A percentile compares a stretch with the other conserved stretches of the same genome.
Evolutionary conservation across 2,797 vertebrate species (phyloP).

Genomic region (Poecilia wingei): DNA sequence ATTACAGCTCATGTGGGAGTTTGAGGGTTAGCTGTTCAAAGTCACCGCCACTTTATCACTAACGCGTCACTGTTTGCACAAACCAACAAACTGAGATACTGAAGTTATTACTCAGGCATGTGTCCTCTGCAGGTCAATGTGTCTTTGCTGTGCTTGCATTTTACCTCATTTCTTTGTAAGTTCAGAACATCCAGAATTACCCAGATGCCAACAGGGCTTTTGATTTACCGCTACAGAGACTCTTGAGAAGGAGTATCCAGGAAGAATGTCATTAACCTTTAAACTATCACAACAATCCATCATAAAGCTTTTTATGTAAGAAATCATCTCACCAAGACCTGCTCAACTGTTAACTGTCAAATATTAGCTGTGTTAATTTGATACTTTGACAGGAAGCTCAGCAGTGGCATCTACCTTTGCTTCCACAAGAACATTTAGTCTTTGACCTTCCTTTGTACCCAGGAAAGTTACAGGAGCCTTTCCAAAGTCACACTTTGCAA

Average conservation of each 20-base stretch:
- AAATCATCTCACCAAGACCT: neutral
- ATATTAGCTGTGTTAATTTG: neutral
- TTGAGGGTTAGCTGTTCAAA: conserved; percentile 61
- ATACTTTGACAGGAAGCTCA: neutral
- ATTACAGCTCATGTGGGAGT: conserved; percentile 36
- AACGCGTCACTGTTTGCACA: conserved; percentile 56
- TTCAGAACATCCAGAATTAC: conserved; percentile 7
- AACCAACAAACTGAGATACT: conserved; percentile 65
- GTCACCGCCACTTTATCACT: conserved; percentile 57
- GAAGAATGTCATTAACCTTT: neutral
- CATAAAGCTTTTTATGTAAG: neutral
- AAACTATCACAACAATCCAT: neutral
- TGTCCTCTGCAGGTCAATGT: conserved; percentile 32
- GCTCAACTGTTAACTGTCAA: neutral
- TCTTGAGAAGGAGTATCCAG: neutral
- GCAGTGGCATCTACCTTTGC: neutral
- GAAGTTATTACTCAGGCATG: conserved; percentile 25
- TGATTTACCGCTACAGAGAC: neutral
- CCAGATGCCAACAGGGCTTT: neutral
- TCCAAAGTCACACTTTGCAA: neutral
- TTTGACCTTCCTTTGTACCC: neutral
- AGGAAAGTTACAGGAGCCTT: neutral
- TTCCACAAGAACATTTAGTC: neutral
- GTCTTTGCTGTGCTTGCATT: conserved; percentile 29
- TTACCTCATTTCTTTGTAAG: conserved; percentile 14